Conservation (phyloP, 2,888 invertebrate species). For the Barypeithes pellucidus region DNA sequence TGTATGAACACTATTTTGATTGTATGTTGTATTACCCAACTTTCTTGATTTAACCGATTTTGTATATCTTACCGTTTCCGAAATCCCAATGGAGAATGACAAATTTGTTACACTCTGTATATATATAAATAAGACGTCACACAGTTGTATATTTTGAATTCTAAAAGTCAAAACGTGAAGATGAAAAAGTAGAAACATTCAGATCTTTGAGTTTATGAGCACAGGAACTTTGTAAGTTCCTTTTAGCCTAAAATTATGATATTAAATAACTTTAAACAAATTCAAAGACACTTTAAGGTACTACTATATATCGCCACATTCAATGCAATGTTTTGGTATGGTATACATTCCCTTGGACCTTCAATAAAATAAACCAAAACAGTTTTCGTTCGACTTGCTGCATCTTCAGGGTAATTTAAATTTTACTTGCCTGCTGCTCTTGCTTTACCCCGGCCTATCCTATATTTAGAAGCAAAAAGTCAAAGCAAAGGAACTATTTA, state of each 20-base stretch:
- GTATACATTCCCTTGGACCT: background rate
- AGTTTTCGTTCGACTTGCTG: background rate
- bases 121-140: too few relatives aligned
- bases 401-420: too few relatives aligned
- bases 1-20: too few relatives aligned
- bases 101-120: too few relatives aligned
- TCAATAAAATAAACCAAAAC: background rate
- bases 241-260: too few relatives aligned
- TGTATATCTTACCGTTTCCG: too few relatives aligned
- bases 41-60: too few relatives aligned
- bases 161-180: too few relatives aligned
- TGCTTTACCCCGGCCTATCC: background rate
- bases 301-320: background rate
- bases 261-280: background rate
- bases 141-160: too few relatives aligned
- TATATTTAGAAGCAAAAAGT: background rate
- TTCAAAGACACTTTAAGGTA: slow-evolving; percentile 5
- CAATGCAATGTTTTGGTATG: background rate
- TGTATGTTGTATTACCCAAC: too few relatives aligned
- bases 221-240: background rate
- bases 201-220: background rate
- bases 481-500: background rate
- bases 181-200: too few relatives aligned
- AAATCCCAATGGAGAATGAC: too few relatives aligned
- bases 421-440: background rate